Evolutionary conservation across 1,140 invertebrate genomes (phyloP).

Genomic region (Drosophila saltans): DNA sequence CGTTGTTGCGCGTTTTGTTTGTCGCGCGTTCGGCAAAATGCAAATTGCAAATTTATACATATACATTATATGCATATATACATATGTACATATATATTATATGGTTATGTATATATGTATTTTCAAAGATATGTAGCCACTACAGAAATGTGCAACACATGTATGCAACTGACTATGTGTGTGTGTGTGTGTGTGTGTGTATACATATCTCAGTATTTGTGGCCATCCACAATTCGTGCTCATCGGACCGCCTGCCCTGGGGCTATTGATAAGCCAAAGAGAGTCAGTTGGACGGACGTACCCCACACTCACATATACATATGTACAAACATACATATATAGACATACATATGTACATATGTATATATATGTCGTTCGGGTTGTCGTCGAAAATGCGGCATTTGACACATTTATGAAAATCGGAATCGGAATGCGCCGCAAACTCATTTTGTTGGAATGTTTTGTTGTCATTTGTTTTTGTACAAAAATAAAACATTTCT

Average conservation of each 20-base stretch:
- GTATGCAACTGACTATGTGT: constrained; percentile 15
- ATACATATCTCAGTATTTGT: constrained; percentile 8
- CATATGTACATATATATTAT: constrained; percentile 6
- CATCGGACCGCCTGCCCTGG: constrained; percentile 41
- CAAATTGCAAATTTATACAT: constrained; percentile 29
- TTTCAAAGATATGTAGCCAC: constrained; percentile 43
- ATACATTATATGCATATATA: not conserved
- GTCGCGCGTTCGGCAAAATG: constrained; percentile 36
- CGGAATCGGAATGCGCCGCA: constrained; percentile 75
- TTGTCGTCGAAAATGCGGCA: constrained; percentile 74
- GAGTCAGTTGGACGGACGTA: constrained; percentile 18
- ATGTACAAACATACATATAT: constrained; percentile 11
- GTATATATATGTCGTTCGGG: constrained; percentile 28
- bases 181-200: constrained; percentile 10
- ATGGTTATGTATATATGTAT: constrained; percentile 41
- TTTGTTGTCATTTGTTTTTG: constrained; percentile 58
- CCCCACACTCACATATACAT: constrained; percentile 18
- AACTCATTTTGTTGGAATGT: constrained; percentile 81
- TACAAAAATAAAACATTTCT: constrained; percentile 55
- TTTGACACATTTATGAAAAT: constrained; percentile 81
- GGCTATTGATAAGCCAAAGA: constrained; percentile 44
- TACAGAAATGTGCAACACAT: constrained; percentile 49
- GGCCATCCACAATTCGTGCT: constrained; percentile 49
- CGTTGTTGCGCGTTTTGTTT: constrained; percentile 49
- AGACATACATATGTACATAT: constrained; percentile 10